Percentiles rank a stretch among this genome's conserved stretches.
phyloP scores from a whole-genome alignment of 2,797 vertebrate genomes.

The Pyrocephalus nanus region DNA sequence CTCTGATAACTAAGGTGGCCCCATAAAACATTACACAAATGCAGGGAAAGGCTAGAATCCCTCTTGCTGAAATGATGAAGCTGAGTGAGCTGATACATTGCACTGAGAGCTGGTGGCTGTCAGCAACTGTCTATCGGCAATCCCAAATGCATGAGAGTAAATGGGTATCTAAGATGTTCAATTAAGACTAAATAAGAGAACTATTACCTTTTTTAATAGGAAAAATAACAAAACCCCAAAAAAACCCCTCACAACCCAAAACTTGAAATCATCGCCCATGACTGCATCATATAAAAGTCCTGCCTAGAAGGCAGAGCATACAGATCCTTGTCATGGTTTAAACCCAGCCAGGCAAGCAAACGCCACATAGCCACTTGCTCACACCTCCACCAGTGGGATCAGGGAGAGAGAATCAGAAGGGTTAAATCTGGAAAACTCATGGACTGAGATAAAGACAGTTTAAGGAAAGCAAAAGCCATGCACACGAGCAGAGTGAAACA shows the following conservation, averaged over 20 bases:
- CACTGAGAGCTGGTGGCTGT: neutral
- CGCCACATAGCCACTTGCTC: fast-evolving
- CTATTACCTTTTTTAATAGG: neutral
- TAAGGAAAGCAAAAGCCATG: neutral
- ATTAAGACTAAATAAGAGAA: neutral
- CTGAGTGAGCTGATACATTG: neutral
- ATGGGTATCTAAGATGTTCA: neutral
- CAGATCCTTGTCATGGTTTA: neutral
- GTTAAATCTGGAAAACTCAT: neutral
- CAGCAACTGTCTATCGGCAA: neutral
- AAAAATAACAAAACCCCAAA: neutral
- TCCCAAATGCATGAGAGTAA: fast-evolving
- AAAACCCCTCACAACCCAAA: neutral
- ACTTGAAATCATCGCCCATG: neutral
- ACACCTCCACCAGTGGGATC: neutral
- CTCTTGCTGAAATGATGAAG: neutral
- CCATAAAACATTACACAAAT: neutral
- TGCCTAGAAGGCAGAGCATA: neutral
- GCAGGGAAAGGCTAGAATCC: neutral
- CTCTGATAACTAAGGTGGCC: neutral
- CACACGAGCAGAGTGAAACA: neutral
- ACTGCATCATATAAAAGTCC: neutral
- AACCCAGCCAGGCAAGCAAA: neutral
- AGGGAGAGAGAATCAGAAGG: neutral
- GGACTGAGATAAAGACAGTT: neutral